phyloP scores from a whole-genome alignment of 2,113 vertebrate species.

The Kobus ellipsiprymnus region DNA sequence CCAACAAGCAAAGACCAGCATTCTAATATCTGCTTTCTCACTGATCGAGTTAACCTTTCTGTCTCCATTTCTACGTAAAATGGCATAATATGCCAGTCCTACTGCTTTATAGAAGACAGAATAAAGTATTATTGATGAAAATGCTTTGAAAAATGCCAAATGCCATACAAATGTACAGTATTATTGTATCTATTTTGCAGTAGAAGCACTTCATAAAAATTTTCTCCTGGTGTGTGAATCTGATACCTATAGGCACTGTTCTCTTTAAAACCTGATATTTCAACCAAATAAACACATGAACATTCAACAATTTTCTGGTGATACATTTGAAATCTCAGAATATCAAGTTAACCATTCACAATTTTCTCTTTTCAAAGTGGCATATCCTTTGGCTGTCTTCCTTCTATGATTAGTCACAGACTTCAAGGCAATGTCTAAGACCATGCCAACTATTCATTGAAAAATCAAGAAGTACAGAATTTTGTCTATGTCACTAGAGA shows the following conservation, averaged over 20 bases:
- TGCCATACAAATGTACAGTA: neutral
- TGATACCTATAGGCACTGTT: neutral
- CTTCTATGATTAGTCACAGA: neutral
- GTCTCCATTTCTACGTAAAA: neutral
- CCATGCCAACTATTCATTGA: neutral
- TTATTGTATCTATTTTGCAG: neutral
- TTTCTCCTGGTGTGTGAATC: neutral
- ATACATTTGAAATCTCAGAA: neutral
- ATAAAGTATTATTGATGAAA: neutral
- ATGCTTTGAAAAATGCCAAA: slow-evolving; percentile 23
- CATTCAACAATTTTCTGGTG: neutral
- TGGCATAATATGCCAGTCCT: neutral
- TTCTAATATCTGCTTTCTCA: neutral
- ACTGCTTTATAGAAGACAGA: neutral
- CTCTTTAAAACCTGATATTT: slow-evolving; percentile 11
- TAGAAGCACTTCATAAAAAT: neutral
- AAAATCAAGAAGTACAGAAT: neutral
- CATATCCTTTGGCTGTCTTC: neutral
- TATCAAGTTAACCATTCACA: neutral
- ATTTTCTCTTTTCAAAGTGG: slow-evolving; percentile 1
- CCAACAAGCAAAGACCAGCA: neutral
- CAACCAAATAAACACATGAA: neutral
- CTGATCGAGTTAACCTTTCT: neutral
- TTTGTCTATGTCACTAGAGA: neutral
- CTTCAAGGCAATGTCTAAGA: neutral